Evolutionary conservation across 2,797 vertebrate genomes (phyloP), one percentile per base, ranked within the genome.

Genomic region (Falco rusticolus): DNA sequence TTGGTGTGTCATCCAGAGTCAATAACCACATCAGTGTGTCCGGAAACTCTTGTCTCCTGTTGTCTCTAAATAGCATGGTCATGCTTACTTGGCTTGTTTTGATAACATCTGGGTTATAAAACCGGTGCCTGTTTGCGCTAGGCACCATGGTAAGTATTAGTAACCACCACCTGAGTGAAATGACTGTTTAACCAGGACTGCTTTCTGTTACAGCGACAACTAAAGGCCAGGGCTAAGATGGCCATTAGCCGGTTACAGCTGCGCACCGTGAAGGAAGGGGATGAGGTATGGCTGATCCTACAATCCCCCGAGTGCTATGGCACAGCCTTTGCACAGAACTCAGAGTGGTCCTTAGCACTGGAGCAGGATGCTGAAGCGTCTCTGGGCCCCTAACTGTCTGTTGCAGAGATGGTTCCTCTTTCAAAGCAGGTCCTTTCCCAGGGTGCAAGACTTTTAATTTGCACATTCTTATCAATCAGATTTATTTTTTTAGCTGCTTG

Each of bases 221-320:
- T 99, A 85, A 99, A 98, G 96, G 98, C 97, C 6, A 98, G 98
- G 96, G 99, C 99, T 5, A 98, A 99, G 97, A 99, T 98, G 82
- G 99, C 99, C 11, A 99, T 99, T 11, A 82, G 97, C 33, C 98
- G 97, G 41, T 98, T 99, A 69, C 94, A 98, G 63, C 97, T 99
- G 20, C 99, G 99, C 56, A 99, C 98, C 5, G 96, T 99, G 90
- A 99, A 98, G 94, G 97, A 97, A 65, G 98, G 97, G 50, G 99
- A 99, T 78, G 98, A 98, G 98, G 98, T 99, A 97, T 43, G 77
- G 57, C 56, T 68, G 57, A 74, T 34, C 63, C 51, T 59, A 25
- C 33, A 5, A 94, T 39, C 81, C 79, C n/a, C 28, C 10, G 19
- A 85, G 65, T 8, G 5, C 29, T 37, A 10, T 6, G 31, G 65